phyloP scores from a whole-genome alignment of 1,140 invertebrate genomes.

The Leguminivora glycinivorella region DNA sequence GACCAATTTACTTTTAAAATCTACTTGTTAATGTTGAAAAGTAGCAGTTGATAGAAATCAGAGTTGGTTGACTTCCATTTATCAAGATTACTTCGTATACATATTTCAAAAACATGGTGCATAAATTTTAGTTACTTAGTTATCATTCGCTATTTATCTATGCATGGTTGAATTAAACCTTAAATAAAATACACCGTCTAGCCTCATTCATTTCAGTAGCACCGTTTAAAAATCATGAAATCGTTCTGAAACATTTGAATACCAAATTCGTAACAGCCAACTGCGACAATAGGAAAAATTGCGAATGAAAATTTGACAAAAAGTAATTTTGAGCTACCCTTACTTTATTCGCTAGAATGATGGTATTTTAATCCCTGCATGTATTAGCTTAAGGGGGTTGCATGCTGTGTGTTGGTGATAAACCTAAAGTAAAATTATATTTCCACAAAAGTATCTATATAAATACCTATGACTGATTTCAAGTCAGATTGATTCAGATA shows the following conservation, averaged over 20 bases:
- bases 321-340: slow-evolving; percentile 25
- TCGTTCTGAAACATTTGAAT: slow-evolving; percentile 28
- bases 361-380: slow-evolving; percentile 17
- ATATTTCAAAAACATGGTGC: background rate
- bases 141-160: background rate
- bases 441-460: background rate
- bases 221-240: slow-evolving; percentile 26
- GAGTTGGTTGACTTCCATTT: too few species aligned
- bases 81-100: background rate
- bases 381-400: background rate
- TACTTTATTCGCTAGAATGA: slow-evolving; percentile 21
- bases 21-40: too few species aligned
- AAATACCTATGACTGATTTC: too few species aligned
- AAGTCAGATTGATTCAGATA: background rate
- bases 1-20: too few species aligned
- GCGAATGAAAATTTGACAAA: slow-evolving; percentile 26
- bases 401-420: background rate
- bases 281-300: slow-evolving; percentile 23
- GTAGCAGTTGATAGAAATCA: too few species aligned
- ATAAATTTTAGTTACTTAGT: background rate
- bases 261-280: slow-evolving; percentile 23
- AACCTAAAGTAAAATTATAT: background rate
- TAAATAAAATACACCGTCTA: background rate
- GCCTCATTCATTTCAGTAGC: background rate
- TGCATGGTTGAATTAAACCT: background rate